Evolutionary conservation across 2,888 invertebrate genomes (phyloP).

Genomic region (Cyclophora albipunctata): DNA sequence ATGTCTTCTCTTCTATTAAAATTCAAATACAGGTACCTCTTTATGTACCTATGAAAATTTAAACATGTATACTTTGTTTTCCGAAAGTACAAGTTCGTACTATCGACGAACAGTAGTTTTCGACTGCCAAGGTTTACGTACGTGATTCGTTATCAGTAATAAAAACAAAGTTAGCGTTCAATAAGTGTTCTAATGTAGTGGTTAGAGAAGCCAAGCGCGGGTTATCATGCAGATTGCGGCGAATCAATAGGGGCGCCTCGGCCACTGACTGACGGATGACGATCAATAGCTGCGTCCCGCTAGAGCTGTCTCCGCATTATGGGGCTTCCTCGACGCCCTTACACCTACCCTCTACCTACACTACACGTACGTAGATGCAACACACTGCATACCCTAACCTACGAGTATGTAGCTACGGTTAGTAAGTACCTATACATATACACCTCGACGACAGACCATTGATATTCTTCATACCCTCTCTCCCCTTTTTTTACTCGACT

Average conservation of each 20-base stretch:
- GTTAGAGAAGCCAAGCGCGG: constrained; percentile 63
- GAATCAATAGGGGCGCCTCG: constrained; percentile 73
- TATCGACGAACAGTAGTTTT: no score
- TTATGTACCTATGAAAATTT: no score
- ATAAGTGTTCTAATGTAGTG: constrained; percentile 46
- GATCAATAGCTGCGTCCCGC: constrained; percentile 69
- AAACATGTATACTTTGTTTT: no score
- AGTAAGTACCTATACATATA: neutral
- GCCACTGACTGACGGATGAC: constrained; percentile 74
- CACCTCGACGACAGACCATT: no score
- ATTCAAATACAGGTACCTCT: no score
- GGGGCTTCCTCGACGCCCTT: constrained; percentile 74
- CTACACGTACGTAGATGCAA: constrained; percentile 34
- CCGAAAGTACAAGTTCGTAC: no score
- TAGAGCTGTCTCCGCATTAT: constrained; percentile 72
- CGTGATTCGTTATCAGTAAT: constrained; percentile 27
- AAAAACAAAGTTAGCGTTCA: constrained; percentile 25
- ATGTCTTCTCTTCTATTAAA: no score
- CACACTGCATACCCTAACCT: constrained; percentile 8
- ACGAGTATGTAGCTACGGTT: neutral
- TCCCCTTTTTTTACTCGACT: neutral
- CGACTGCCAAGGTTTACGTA: no score
- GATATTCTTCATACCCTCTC: neutral
- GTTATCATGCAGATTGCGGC: constrained; percentile 75
- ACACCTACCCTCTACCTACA: constrained; percentile 64